These are phyloP conservation scores for Leucophenga varia DNA, from an alignment of 1,140 invertebrate genomes.

Conservation along the genomic window DNA sequence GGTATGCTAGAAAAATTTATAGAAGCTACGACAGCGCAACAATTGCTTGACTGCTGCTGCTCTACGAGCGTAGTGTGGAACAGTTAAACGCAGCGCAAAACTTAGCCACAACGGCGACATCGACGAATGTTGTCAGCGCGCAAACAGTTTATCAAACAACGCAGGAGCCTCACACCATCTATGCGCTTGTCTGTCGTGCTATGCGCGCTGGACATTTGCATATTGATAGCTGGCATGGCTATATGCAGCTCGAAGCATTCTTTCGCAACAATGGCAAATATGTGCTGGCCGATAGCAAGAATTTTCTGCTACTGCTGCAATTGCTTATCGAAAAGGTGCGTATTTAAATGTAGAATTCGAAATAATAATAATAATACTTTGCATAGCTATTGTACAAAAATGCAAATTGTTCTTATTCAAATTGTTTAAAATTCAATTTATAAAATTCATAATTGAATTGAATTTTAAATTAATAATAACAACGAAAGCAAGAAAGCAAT, in stretches of 20 bases:
- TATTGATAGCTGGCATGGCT: conserved; percentile 17
- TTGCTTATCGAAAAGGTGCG: conserved; percentile 46
- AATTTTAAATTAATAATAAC: too few species aligned
- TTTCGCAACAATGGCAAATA: conserved; percentile 50
- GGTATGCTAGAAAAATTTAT: conserved; percentile 55
- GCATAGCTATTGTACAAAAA: conserved; percentile 7
- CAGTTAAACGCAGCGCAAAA: conserved; percentile 11
- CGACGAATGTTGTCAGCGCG: background rate
- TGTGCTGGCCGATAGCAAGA: conserved; percentile 49
- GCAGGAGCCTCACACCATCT: conserved; percentile 40
- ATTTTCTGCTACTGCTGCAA: conserved; percentile 43
- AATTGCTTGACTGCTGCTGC: conserved; percentile 40
- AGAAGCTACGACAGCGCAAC: conserved; percentile 38
- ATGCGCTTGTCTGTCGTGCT: conserved; percentile 30
- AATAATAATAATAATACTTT: conserved; percentile 6
- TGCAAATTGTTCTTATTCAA: conserved; percentile 14
- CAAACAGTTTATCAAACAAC: conserved; percentile 16
- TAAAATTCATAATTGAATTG: too few species aligned
- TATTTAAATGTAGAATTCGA: background rate
- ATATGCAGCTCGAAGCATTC: conserved; percentile 40
- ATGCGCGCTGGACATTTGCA: conserved; percentile 28
- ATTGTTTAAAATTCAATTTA: background rate
- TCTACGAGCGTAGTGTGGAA: conserved; percentile 44
- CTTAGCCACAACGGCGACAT: background rate
- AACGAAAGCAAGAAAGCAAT: too few species aligned